Conservation (phyloP, 2,113 vertebrate genomes). For the Globicephala melas region DNA sequence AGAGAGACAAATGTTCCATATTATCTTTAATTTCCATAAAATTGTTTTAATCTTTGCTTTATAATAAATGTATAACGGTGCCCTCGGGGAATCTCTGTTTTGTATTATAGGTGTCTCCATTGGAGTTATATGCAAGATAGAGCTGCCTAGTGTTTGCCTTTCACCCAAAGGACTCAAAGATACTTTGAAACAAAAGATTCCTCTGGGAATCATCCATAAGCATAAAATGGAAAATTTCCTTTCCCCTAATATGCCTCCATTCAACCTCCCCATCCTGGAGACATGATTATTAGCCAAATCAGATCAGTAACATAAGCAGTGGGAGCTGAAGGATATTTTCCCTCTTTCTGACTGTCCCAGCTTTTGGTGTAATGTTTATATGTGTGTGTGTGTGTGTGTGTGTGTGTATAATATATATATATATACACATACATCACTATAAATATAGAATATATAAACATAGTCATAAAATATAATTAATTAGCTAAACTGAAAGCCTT, state of each 20-base stretch:
- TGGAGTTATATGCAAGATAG: slow-evolving; percentile 70
- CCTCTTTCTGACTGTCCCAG: neutral
- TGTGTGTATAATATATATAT: neutral
- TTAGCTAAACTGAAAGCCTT: slow-evolving; percentile 25
- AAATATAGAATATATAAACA: neutral
- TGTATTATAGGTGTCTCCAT: slow-evolving; percentile 77
- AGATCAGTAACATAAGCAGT: slow-evolving; percentile 27
- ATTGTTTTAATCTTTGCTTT: slow-evolving; percentile 85
- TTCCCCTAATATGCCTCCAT: neutral
- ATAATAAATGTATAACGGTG: slow-evolving; percentile 79
- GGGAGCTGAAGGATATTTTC: neutral
- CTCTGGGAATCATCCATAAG: slow-evolving; percentile 41
- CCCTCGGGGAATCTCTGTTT: slow-evolving; percentile 76
- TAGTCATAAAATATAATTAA: neutral
- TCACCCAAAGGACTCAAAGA: slow-evolving; percentile 58
- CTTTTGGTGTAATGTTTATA: neutral
- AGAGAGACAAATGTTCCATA: slow-evolving; percentile 82
- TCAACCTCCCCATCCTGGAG: slow-evolving; percentile 21
- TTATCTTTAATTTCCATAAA: slow-evolving; percentile 86
- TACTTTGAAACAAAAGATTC: slow-evolving; percentile 66
- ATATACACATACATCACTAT: neutral
- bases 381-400: neutral
- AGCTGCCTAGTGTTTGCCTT: slow-evolving; percentile 64
- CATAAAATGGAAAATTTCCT: slow-evolving; percentile 50
- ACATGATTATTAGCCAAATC: slow-evolving; percentile 30